phyloP scores from a whole-genome alignment of 2,888 invertebrate genomes.

The Orthonevra nobilis region DNA sequence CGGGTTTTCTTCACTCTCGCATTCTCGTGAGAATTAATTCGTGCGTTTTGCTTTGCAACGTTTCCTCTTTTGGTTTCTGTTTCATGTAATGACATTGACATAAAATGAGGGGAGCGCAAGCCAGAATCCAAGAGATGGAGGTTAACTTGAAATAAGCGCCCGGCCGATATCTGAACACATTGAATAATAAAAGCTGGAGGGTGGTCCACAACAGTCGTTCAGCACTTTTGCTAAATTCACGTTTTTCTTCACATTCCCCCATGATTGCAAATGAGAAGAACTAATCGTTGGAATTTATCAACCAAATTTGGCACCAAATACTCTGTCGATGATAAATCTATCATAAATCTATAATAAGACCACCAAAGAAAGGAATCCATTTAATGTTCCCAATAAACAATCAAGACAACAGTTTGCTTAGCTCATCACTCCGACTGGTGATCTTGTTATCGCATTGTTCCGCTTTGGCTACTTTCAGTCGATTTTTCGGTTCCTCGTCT shows the following conservation, averaged over 20 bases:
- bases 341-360: background rate
- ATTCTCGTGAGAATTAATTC: constrained; percentile 10
- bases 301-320: constrained; percentile 8
- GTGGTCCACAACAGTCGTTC: too few species aligned
- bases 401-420: constrained; percentile 35
- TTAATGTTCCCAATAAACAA: constrained; percentile 32
- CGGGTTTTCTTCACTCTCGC: constrained; percentile 9
- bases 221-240: too few species aligned
- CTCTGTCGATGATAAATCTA: constrained; percentile 12
- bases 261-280: too few species aligned
- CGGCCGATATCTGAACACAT: constrained; percentile 28
- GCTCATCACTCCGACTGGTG: constrained; percentile 13
- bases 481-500: background rate
- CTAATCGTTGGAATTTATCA: constrained; percentile 19
- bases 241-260: constrained; percentile 19
- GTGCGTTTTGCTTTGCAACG: too few species aligned
- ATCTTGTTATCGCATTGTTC: constrained; percentile 35
- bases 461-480: constrained; percentile 14
- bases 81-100: constrained; percentile 53
- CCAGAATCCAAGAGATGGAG: constrained; percentile 27
- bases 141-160: constrained; percentile 25
- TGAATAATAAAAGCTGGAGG: constrained; percentile 22
- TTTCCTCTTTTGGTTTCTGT: constrained; percentile 5
- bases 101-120: constrained; percentile 24
- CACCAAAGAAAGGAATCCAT: constrained; percentile 17